Evolutionary conservation across 2,888 invertebrate species (phyloP).

Genomic region (Agriopis marginaria): DNA sequence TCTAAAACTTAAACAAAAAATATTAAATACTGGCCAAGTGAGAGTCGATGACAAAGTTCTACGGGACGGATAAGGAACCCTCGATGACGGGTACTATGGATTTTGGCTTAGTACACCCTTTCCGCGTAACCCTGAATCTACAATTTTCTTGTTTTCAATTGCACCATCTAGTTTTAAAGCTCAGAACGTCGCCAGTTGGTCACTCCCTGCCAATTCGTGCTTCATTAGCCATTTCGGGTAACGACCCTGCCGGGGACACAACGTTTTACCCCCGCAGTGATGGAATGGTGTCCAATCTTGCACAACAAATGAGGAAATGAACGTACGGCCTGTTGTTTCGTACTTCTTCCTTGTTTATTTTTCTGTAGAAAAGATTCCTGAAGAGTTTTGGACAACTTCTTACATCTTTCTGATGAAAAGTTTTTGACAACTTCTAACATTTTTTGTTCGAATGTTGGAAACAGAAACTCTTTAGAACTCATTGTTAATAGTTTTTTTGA

Average conservation of each 20-base stretch:
- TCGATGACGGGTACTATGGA: too few species aligned
- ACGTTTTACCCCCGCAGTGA: constrained; percentile 52
- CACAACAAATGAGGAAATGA: constrained; percentile 72
- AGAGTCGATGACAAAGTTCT: too few species aligned
- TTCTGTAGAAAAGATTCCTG: neutral
- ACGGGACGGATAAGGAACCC: too few species aligned
- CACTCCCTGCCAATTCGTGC: constrained; percentile 78
- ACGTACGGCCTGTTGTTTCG: constrained; percentile 29
- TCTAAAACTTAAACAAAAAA: too few species aligned
- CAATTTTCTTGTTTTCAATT: neutral
- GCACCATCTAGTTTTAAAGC: constrained; percentile 19
- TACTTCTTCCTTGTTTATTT: constrained; percentile 21
- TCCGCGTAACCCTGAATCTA: too few species aligned
- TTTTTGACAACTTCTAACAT: neutral
- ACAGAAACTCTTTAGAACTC: too few species aligned
- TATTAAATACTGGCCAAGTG: too few species aligned
- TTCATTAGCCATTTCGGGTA: constrained; percentile 79
- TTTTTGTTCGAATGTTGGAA: too few species aligned
- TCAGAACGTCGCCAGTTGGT: constrained; percentile 50
- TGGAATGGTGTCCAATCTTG: constrained; percentile 73
- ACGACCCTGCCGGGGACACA: constrained; percentile 71
- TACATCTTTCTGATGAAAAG: neutral
- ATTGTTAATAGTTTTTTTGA: too few species aligned
- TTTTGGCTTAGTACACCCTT: too few species aligned
- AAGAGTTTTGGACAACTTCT: neutral